Evolutionary conservation across 2,113 vertebrate species (phyloP), one percentile per base, ranked within the genome.

Genomic region (Turdus rufiventris): DNA sequence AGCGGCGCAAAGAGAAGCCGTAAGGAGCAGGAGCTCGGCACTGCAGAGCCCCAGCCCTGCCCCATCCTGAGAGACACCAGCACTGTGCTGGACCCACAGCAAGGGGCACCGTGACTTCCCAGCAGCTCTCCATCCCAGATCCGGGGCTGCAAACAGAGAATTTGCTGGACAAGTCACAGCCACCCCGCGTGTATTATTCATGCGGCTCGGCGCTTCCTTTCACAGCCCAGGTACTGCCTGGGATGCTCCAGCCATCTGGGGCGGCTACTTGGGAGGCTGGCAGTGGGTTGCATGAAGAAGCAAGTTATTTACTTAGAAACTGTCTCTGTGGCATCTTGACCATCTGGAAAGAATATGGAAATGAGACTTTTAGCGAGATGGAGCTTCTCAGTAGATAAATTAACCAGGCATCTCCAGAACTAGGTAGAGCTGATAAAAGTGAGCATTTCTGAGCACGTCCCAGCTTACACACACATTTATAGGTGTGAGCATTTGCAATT

Each of bases 301-400:
- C 51, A 58, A 91, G 83, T 90, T 93, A 94, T 94, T 95, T 95
- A 96, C 94, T 96, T 91, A 86, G 79, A 90, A 93, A 88, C 79
- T 68, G 85, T 96, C 95, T 95, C 94, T 66, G 83, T 96, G 90
- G 95, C 95, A 96, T 79, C 93, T 94, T 96, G 92, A 95, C 96
- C 94, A 97, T 95, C 95, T 97, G 95, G 91, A 95, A 96, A 88
- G 95, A 95, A 97, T 92, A 96, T 95, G 93, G 91, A 96, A 96
- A 97, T 94, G 63, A 96, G 94, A 93, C 83, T 95, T 89, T 21
- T 20, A 66, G 74, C 1, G 15, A 82, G 58, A 73, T 57, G 76
- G 58, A 88, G 63, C 74, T 82, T 71, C 77, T 91, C 85, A 33
- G 84, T 70, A 79, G 88, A 92, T 91, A 95, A 92, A 96, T 94